Evolutionary conservation across 2,797 vertebrate genomes (phyloP), one percentile per base, ranked within the genome.

Genomic region (Epinephelus awoara): DNA sequence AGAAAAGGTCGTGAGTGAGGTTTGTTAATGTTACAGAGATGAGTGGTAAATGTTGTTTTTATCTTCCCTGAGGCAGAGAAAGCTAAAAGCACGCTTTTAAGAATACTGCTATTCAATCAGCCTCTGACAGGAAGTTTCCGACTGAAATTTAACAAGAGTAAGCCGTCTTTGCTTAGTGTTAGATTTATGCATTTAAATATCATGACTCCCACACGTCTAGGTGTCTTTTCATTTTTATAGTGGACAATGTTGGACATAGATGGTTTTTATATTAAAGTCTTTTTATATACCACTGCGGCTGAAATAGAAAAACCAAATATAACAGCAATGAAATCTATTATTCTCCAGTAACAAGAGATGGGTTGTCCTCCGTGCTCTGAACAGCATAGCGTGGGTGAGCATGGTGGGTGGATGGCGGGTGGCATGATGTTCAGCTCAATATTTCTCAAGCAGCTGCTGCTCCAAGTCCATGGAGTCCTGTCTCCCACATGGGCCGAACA

Each of bases 371-470:
- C 47, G 25, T 58, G 34, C 42, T 63, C 29, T 49, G 18, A 21
- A 47, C 51, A 56, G 7, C 63, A 25, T 50, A 49, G 18, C 0
- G 25, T 51, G 29, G 65, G 52, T 34, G 72, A 52, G 52, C 21
- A 40, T 23, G 19, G 66, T 80, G 74, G 77, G 73, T 52, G 64
- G 78, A 74, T 64, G 42, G 49, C 40, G 34, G 70, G 67, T 72
- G 74, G 76, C 61, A 83, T 46, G 75, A 77, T 7, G 47, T 46
- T 81, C 40, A 59, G 68, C 69, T 77, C 72, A 63, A 55, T 82
- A 84, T 87, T 80, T 84, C 57, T 77, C 55, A 76, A 84, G 71
- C 88, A 88, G 83, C 90, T 86, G 79, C 83, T 77, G 63, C 59
- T 73, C 47, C 29, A 74, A 42, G 77, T 78, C 64, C 47, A 61